phyloP scores from a whole-genome alignment of 2,888 invertebrate genomes.

The Cheilosia vulpina region DNA sequence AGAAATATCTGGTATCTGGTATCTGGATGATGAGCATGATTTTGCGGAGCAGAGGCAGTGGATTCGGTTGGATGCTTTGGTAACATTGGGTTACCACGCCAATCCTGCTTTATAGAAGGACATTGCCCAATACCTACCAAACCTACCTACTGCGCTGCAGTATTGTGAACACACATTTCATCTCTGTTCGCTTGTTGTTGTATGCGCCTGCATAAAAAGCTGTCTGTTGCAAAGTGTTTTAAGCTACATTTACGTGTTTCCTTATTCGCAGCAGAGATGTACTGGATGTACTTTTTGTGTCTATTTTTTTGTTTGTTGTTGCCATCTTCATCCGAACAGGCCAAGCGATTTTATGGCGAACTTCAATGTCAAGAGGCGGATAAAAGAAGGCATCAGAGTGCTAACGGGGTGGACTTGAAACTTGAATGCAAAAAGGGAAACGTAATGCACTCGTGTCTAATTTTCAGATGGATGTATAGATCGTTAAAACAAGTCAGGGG shows the following conservation, averaged over 20 bases:
- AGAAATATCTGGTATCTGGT: constrained; percentile 5
- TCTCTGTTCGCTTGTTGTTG: constrained; percentile 30
- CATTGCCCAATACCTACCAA: constrained; percentile 38
- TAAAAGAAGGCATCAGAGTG: constrained; percentile 9
- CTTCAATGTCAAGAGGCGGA: constrained; percentile 55
- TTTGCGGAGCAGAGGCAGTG: constrained; percentile 33
- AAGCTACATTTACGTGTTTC: constrained; percentile 54
- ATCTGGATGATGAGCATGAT: constrained; percentile 31
- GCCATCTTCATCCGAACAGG: constrained; percentile 16
- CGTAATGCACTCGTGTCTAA: constrained; percentile 31
- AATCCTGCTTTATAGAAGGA: constrained; percentile 66
- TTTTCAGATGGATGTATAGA: constrained; percentile 41
- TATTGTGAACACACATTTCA: constrained; percentile 53
- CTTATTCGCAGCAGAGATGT: constrained; percentile 35
- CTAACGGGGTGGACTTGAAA: constrained; percentile 10
- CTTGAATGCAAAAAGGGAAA: constrained; percentile 10
- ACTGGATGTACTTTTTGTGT: neutral
- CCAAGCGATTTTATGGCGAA: constrained; percentile 2
- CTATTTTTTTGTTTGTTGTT: constrained; percentile 18
- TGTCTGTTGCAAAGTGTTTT: constrained; percentile 69
- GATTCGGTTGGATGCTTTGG: constrained; percentile 69
- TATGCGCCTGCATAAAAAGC: constrained; percentile 6
- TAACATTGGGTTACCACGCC: constrained; percentile 68
- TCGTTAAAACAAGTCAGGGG: constrained; percentile 43
- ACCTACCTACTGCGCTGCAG: neutral